Conservation (phyloP, 2,113 vertebrate genomes). For the Mesitornis unicolor region DNA sequence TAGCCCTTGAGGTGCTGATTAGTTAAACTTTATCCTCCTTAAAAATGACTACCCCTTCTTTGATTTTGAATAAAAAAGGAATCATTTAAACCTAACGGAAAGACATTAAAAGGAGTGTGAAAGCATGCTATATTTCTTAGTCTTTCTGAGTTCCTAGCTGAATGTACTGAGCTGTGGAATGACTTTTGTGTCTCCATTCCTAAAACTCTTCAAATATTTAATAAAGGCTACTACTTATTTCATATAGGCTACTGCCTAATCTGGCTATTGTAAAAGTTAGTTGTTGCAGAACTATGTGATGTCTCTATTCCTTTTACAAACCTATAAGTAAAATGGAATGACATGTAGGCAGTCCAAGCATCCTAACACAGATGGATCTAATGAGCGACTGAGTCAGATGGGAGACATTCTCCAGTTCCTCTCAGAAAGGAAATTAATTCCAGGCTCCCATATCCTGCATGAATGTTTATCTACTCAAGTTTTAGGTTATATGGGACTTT, state of each 20-base stretch:
- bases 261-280: not conserved
- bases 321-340: not conserved
- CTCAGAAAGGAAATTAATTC: not conserved
- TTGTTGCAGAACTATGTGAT: not conserved
- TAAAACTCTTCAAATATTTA: not conserved
- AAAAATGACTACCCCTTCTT: rapidly evolving
- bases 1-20: not conserved
- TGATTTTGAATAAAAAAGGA: not conserved
- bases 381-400: not conserved
- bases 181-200: not conserved
- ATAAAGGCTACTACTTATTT: not conserved
- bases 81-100: not conserved
- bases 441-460: not conserved
- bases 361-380: not conserved
- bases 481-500: not conserved
- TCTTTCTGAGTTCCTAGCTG: not conserved
- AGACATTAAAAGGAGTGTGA: not conserved
- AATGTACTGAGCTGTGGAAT: not conserved
- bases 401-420: not conserved
- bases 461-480: not conserved
- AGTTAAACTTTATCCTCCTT: not conserved
- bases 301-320: not conserved
- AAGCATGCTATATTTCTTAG: not conserved
- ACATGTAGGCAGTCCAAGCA: rapidly evolving
- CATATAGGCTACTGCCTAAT: too few relatives aligned